phyloP scores from a whole-genome alignment of 2,888 invertebrate genomes.

The Helobdella robusta region DNA sequence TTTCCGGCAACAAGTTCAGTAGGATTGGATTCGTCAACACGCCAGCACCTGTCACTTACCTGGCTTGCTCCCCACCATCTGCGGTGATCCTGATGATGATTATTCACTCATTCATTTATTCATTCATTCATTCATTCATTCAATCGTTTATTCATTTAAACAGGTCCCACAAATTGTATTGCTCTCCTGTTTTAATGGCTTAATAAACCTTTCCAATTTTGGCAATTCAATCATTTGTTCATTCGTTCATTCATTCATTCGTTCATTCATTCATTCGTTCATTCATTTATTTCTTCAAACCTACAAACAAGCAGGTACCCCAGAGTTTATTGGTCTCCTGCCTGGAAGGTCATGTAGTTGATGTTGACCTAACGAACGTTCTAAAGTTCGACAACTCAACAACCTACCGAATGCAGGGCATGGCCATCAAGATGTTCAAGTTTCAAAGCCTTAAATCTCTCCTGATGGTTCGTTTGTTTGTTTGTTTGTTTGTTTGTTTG shows the following conservation, averaged over 20 bases:
- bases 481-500: slow-evolving; percentile 43
- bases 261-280: too few relatives aligned
- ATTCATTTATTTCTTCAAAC: too few relatives aligned
- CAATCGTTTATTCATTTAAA: too few relatives aligned
- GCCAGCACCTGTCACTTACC: slow-evolving; percentile 41
- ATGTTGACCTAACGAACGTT: slow-evolving; percentile 45
- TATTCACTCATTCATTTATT: too few relatives aligned
- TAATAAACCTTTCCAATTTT: too few relatives aligned
- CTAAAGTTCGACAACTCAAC: slow-evolving; percentile 45
- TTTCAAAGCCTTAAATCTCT: slow-evolving; percentile 49
- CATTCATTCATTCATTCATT: too few relatives aligned
- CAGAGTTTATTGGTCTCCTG: slow-evolving; percentile 42
- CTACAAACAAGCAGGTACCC: background rate
- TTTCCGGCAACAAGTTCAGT: slow-evolving; percentile 40
- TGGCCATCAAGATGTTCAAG: slow-evolving; percentile 38
- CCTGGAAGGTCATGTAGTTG: slow-evolving; percentile 43
- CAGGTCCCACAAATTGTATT: too few relatives aligned
- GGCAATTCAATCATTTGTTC: too few relatives aligned
- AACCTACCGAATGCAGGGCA: slow-evolving; percentile 43
- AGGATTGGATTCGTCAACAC: slow-evolving; percentile 47
- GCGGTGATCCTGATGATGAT: background rate
- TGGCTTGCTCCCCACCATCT: slow-evolving; percentile 45
- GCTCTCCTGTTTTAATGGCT: too few relatives aligned
- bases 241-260: too few relatives aligned
- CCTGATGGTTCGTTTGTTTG: slow-evolving; percentile 49